Base-by-base conservation (phyloP, 1,140 invertebrate genomes). In the Pseudoatta argentina region DNA sequence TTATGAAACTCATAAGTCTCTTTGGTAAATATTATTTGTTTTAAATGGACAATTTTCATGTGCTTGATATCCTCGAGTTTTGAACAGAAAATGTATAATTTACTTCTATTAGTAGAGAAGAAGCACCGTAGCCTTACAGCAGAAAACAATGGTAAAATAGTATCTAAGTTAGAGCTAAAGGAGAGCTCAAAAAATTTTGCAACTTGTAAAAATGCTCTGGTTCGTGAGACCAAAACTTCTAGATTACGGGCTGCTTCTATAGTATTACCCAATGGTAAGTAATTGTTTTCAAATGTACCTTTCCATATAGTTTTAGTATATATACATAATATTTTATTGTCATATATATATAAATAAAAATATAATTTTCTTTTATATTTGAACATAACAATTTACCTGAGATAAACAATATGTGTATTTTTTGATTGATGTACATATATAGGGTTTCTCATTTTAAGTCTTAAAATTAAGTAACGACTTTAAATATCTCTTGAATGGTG, bases 141-240 rank as follows among this genome's bases (percentile, higher is more conserved):
- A 57, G 90, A 91, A 53, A 91, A 76, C 7, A 90, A 61, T 73
- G 81, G 55, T 89, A 87, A 67, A 59, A 27, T 89, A 67, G 72
- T 72, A 78, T 82, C 86, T 21, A 92, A 86, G 72, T 27, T 79
- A 67, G 88, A 91, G 61, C 79, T 30, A 67, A 92, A 85, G 53
- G 91, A 92, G 7, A 64, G 66, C 67, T 64, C 14, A n/a, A 91
- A 89, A 21, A 91, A 24, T 81, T 59, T 85, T 83, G 21, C 71
- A 59, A 66, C 73, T 6, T 81, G 87, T 30, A 93, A 92, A 73
- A 89, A 91, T 69, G 59, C 90, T 59, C 93, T 89, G 55, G 96
- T 97, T 91, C 96, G 97, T 93, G 97, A 97, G 71, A 97, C 97
- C 48, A 96, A 97, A 92, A 96, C 97, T n/a, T 97, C 97, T 77